Evolutionary conservation across 2,888 invertebrate genomes (phyloP).

Genomic region (Oscheius sp.): DNA sequence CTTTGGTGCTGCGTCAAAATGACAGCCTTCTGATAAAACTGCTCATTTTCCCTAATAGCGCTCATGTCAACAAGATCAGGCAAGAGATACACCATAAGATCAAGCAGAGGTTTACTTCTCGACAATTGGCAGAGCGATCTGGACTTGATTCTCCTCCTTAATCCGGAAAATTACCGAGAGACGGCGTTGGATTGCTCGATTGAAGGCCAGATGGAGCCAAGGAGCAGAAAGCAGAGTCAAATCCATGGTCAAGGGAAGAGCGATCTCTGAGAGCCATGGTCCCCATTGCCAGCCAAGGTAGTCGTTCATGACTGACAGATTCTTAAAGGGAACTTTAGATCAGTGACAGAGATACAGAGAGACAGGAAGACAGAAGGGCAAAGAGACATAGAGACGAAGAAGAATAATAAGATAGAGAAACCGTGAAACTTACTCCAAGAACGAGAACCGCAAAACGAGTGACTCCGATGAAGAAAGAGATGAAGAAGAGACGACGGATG

Average conservation of each 20-base stretch:
- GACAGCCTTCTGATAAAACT: too few species aligned
- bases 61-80: too few species aligned
- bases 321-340: neutral
- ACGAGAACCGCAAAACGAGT: neutral
- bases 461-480: constrained; percentile 5
- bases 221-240: neutral
- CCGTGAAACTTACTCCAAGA: neutral
- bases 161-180: neutral
- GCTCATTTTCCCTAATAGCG: too few species aligned
- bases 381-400: neutral
- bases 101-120: too few species aligned
- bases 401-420: too few species aligned
- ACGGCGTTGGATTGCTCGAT: neutral
- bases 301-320: neutral
- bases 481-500: neutral
- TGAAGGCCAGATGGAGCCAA: neutral
- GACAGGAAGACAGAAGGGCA: neutral
- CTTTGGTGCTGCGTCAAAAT: too few species aligned
- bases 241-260: constrained; percentile 1
- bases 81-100: too few species aligned
- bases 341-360: neutral
- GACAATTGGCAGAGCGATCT: too few species aligned
- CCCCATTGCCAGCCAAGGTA: too few species aligned
- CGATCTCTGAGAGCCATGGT: too few species aligned
- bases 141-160: too few species aligned